Evolutionary conservation across 1,140 invertebrate genomes (phyloP).

Genomic region (Colletes latitarsis): DNA sequence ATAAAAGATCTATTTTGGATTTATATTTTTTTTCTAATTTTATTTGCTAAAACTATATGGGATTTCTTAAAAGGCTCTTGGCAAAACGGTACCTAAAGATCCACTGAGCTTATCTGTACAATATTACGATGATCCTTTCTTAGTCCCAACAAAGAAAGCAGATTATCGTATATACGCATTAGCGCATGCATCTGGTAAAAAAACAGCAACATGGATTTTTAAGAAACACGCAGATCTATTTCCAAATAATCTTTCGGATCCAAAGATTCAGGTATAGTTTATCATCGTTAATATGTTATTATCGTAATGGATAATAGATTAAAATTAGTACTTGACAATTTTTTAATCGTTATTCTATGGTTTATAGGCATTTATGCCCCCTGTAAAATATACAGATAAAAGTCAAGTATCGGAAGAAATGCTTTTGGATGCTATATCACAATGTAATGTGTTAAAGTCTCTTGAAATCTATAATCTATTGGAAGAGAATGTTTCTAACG

Average conservation of each 20-base stretch:
- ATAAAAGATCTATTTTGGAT: conserved; percentile 6
- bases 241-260: conserved; percentile 87
- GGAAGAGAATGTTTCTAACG: conserved; percentile 83
- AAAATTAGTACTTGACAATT: neutral
- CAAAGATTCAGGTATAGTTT: conserved; percentile 76
- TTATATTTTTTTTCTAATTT: neutral
- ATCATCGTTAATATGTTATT: neutral
- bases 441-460: conserved; percentile 86
- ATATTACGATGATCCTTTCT: conserved; percentile 94
- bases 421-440: conserved; percentile 85
- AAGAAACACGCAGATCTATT: conserved; percentile 90
- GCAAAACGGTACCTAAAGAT: conserved; percentile 88
- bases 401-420: conserved; percentile 85
- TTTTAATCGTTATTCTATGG: conserved; percentile 61
- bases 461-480: conserved; percentile 88
- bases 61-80: conserved; percentile 83
- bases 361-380: conserved; percentile 87
- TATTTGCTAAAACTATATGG: neutral
- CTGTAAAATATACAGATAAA: conserved; percentile 86
- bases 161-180: conserved; percentile 89
- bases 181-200: conserved; percentile 91
- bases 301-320: neutral
- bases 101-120: conserved; percentile 92
- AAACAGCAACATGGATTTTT: conserved; percentile 92
- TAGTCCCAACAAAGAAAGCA: conserved; percentile 89